A percentile compares a stretch with the other conserved stretches of the same genome.
phyloP scores from a whole-genome alignment of 64 coral and sea anemone species.

The Montipora capricornis region DNA sequence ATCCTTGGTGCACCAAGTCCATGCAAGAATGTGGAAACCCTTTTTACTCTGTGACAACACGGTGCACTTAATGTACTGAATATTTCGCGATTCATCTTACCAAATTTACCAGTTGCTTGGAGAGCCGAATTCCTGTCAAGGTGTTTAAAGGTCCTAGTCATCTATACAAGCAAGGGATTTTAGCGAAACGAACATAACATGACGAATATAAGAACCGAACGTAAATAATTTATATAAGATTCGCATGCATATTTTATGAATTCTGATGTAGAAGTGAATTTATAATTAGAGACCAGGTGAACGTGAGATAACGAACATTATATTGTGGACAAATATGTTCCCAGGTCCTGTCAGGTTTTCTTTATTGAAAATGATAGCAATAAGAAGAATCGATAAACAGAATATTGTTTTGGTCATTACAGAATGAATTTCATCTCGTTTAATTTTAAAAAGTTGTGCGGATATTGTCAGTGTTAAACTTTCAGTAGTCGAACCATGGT shows the following conservation, averaged over 20 bases:
- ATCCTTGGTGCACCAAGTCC: too few species aligned
- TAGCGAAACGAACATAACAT: background rate
- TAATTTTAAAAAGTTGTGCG: too few species aligned
- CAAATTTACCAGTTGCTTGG: background rate
- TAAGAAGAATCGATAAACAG: background rate
- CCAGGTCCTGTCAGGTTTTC: background rate
- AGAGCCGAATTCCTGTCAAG: background rate
- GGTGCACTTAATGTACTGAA: too few species aligned
- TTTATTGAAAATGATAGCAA: constrained; percentile 2
- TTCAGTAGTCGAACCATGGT: too few species aligned
- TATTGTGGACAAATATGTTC: background rate
- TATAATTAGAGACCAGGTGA: constrained; percentile 33
- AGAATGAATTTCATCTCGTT: too few species aligned
- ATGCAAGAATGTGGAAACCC: too few species aligned
- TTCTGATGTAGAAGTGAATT: constrained; percentile 12
- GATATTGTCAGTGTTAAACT: too few species aligned
- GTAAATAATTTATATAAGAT: constrained; percentile 40
- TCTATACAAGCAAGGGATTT: background rate
- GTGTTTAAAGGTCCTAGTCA: background rate
- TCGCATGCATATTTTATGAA: constrained; percentile 29
- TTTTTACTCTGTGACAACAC: too few species aligned
- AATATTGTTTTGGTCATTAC: background rate
- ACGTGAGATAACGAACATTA: background rate
- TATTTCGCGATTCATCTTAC: background rate
- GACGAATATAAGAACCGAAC: constrained; percentile 1